phyloP scores from a whole-genome alignment of 2,113 vertebrate genomes.

The Pteropus alecto region DNA sequence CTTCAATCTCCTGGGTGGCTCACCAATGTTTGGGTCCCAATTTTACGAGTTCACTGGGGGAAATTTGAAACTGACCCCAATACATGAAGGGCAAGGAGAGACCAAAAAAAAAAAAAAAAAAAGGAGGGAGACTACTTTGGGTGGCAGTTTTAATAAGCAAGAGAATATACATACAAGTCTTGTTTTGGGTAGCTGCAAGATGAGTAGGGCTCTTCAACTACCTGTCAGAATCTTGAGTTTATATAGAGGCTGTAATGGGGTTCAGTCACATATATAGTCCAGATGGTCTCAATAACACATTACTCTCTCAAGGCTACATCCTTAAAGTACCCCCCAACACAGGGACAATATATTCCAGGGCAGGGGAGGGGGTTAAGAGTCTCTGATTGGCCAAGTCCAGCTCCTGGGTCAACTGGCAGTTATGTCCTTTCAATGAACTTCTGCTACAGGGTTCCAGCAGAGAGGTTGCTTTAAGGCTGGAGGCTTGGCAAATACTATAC shows the following conservation, averaged over 20 bases:
- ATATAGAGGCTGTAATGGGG: neutral
- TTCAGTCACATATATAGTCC: neutral
- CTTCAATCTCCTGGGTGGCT: neutral
- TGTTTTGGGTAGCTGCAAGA: neutral
- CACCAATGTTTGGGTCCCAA: neutral
- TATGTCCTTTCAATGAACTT: neutral
- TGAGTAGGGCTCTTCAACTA: neutral
- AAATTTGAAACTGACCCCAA: neutral
- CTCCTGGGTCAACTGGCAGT: neutral
- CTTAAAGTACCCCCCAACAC: neutral
- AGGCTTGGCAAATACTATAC: slow-evolving; percentile 92
- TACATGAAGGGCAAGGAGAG: neutral
- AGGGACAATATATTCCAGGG: neutral
- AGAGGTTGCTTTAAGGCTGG: slow-evolving; percentile 90
- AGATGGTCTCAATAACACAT: neutral
- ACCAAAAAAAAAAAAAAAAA: neutral
- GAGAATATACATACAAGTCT: neutral
- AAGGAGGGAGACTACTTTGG: neutral
- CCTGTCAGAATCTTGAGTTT: neutral
- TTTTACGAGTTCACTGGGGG: neutral
- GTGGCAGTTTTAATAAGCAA: neutral
- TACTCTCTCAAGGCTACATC: neutral
- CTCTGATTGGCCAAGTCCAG: neutral
- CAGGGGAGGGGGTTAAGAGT: neutral
- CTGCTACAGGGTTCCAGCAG: slow-evolving; percentile 91